These are phyloP conservation scores for Gastrophryne carolinensis DNA, from an alignment of 2,797 vertebrate species.

Conservation along the genomic window DNA sequence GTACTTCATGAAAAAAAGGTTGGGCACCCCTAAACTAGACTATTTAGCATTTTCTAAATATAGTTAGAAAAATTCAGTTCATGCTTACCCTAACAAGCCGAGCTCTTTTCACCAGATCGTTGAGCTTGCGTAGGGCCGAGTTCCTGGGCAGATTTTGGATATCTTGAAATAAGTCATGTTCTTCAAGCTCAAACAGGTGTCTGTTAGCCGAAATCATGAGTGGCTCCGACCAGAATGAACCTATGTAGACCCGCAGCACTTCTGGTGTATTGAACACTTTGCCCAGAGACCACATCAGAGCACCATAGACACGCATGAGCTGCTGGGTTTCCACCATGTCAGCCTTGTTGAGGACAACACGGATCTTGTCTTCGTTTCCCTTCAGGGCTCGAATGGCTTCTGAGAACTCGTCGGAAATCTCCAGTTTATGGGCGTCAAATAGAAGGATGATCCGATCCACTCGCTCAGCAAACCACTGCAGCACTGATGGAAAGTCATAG, in stretches of 20 bases:
- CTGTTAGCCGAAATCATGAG: constrained; percentile 86
- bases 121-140: constrained; percentile 87
- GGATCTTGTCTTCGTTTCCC: constrained; percentile 92
- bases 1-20: too few relatives aligned
- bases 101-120: constrained; percentile 89
- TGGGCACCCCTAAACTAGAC: too few relatives aligned
- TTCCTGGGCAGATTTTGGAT: constrained; percentile 91
- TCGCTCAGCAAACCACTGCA: constrained; percentile 91
- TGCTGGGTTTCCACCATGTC: constrained; percentile 94
- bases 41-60: too few relatives aligned
- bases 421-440: constrained; percentile 93
- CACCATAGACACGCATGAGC: constrained; percentile 92
- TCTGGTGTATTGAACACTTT: constrained; percentile 91
- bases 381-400: constrained; percentile 87
- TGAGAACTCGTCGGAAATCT: constrained; percentile 92
- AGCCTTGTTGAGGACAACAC: constrained; percentile 93
- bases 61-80: neutral
- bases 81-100: constrained; percentile 84
- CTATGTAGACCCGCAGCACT: constrained; percentile 91
- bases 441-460: constrained; percentile 92
- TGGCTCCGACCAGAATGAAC: constrained; percentile 92
- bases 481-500: constrained; percentile 88
- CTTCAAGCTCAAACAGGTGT: constrained; percentile 87
- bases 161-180: constrained; percentile 88
- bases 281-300: constrained; percentile 93